phyloP scores from a whole-genome alignment of 2,113 vertebrate genomes.

The Megatriorchis doriae region DNA sequence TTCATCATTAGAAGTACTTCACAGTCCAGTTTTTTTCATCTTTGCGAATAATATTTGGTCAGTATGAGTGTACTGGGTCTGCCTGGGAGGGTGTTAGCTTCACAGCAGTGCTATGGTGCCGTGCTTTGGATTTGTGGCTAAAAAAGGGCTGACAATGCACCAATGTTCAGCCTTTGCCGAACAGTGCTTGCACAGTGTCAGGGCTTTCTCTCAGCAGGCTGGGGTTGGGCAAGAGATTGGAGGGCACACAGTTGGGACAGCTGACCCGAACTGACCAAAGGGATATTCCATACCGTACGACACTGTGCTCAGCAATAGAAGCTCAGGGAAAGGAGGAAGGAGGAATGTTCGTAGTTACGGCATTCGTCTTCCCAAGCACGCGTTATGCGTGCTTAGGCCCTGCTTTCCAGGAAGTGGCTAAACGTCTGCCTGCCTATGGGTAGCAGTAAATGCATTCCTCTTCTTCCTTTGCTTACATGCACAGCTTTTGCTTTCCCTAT shows the following conservation, averaged over 20 bases:
- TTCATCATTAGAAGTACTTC: background rate
- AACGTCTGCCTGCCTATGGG: background rate
- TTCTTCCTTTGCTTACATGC: background rate
- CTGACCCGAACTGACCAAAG: background rate
- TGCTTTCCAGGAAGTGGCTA: background rate
- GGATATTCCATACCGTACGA: background rate
- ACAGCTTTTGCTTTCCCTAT: background rate
- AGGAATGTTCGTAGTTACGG: background rate
- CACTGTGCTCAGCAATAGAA: background rate
- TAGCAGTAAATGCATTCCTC: background rate
- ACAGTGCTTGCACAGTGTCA: background rate
- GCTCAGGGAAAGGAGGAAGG: background rate
- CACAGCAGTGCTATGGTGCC: background rate
- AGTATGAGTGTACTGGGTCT: background rate
- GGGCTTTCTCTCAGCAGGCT: rapidly evolving
- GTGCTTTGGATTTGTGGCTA: background rate
- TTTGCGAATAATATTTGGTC: background rate
- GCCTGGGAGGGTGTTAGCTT: background rate
- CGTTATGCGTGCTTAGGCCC: background rate
- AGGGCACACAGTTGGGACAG: background rate
- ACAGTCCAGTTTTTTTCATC: background rate
- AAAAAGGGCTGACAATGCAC: background rate
- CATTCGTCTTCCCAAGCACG: background rate
- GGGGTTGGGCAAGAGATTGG: background rate
- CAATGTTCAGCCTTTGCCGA: background rate